Base-by-base conservation (phyloP, 2,113 vertebrate species). In the Neolamprologus toae region DNA sequence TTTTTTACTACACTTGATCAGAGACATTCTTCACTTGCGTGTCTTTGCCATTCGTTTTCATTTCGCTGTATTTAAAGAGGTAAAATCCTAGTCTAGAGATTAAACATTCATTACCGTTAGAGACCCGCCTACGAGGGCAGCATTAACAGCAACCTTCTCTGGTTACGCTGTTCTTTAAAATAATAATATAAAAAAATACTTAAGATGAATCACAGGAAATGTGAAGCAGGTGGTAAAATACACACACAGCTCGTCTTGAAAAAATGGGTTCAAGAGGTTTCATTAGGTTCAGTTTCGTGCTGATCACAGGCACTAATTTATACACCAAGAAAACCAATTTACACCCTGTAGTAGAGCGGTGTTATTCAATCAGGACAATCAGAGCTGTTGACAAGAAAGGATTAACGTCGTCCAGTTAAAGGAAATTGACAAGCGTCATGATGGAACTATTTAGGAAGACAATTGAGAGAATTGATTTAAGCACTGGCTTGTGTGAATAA, bases 281-380 rank as follows among this genome's bases (percentile, higher is more conserved):
- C 33, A 7, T 40, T 28, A 23, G 35, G 35, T 85, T 90, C 68
- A 7, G 51, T 80, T 83, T 82, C 9, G 49, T 85, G 55, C 55
- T 37, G 71, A 87, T 55, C 12, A 88, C 80, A 88, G 6, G 28
- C 88, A 84, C 37, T 81, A 80, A 87, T 93, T 94, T 90, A 91
- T 61, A 88, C 84, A 86, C n/a, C 76, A 88, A 37, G 42, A 88
- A 91, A 94, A 90, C 28, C 83, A 87, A 90, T 93, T 93, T 85
- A 55, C 68, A 91, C n/a, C 81, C 86, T 63, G 23, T 78, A 59
- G 7, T 17, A 82, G 81, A 86, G 54, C n/a, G 59, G n/a, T 85
- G 88, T 86, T 88, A 89, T 89, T 92, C 45, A 87, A 68, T 47
- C 83, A 51, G 54, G 35, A 88, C 89, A 90, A 82, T 90, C 79